Conservation (phyloP, 2,888 invertebrate genomes). For the Tinea pellionella region DNA sequence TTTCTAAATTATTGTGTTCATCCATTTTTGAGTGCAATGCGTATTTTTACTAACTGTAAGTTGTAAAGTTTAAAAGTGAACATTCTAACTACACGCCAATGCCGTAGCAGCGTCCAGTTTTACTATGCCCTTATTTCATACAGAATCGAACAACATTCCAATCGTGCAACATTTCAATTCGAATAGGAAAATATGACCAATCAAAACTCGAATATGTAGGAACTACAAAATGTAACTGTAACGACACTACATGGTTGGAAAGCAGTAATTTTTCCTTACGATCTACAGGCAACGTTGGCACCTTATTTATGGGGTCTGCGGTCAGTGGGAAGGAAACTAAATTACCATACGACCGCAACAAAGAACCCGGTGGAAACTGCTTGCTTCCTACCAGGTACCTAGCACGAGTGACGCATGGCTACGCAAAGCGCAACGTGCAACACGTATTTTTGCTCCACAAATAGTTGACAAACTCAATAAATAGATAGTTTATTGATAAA, state of each 20-base stretch:
- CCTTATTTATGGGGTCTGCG: conserved; percentile 52
- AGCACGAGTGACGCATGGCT: conserved; percentile 31
- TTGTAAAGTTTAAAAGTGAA: background rate
- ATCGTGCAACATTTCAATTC: background rate
- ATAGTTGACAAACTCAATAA: background rate
- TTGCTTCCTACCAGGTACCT: conserved; percentile 34
- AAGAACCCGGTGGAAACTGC: conserved; percentile 46
- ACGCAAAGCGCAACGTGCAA: conserved; percentile 10
- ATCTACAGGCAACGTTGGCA: conserved; percentile 42
- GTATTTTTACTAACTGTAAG: too few species aligned
- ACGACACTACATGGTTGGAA: background rate
- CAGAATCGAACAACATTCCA: background rate
- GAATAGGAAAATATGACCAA: background rate
- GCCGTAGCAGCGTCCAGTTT: background rate
- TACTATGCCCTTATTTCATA: background rate
- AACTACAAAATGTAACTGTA: background rate
- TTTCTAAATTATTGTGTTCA: background rate
- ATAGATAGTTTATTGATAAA: background rate
- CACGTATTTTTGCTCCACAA: conserved; percentile 10
- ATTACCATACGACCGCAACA: conserved; percentile 62
- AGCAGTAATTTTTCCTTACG: conserved; percentile 53
- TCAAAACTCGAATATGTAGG: background rate
- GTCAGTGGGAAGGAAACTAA: conserved; percentile 53
- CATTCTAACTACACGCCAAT: background rate
- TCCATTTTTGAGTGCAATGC: background rate